phyloP scores from a whole-genome alignment of 1,140 invertebrate genomes.

The Drosophila sulfurigaster region DNA sequence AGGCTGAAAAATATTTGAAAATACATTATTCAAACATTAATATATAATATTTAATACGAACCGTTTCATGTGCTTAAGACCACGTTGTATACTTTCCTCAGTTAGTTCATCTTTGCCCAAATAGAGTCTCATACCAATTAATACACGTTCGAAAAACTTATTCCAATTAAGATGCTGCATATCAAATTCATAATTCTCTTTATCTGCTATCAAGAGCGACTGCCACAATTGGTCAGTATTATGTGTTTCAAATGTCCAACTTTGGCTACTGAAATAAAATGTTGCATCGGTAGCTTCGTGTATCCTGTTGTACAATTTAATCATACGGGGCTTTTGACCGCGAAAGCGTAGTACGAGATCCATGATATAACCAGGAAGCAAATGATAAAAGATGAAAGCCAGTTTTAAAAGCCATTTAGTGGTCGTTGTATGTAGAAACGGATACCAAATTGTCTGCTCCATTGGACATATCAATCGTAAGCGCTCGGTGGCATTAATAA shows the following conservation, averaged over 20 bases:
- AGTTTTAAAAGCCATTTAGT: constrained; percentile 83
- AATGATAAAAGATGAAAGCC: constrained; percentile 86
- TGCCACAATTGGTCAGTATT: constrained; percentile 88
- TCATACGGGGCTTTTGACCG: constrained; percentile 85
- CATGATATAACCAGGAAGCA: constrained; percentile 86
- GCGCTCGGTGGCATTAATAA: constrained; percentile 64
- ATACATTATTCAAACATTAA: neutral
- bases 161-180: constrained; percentile 89
- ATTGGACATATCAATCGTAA: constrained; percentile 70
- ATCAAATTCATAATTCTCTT: constrained; percentile 88
- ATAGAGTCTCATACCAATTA: constrained; percentile 88
- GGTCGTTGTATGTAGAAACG: constrained; percentile 77
- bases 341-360: constrained; percentile 85
- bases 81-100: constrained; percentile 85
- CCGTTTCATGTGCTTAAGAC: constrained; percentile 11
- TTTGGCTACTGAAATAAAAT: constrained; percentile 88
- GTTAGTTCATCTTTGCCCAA: constrained; percentile 89
- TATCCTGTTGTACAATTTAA: constrained; percentile 89
- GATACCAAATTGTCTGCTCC: constrained; percentile 85
- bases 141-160: constrained; percentile 86
- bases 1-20: constrained; percentile 8
- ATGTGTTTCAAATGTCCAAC: constrained; percentile 89
- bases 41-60: constrained; percentile 7
- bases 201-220: constrained; percentile 87
- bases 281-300: constrained; percentile 88